Percentiles rank a stretch among this genome's conserved stretches.
Evolutionary conservation across 2,888 invertebrate genomes (phyloP).

Genomic region (Zygothrica quintamaculata): DNA sequence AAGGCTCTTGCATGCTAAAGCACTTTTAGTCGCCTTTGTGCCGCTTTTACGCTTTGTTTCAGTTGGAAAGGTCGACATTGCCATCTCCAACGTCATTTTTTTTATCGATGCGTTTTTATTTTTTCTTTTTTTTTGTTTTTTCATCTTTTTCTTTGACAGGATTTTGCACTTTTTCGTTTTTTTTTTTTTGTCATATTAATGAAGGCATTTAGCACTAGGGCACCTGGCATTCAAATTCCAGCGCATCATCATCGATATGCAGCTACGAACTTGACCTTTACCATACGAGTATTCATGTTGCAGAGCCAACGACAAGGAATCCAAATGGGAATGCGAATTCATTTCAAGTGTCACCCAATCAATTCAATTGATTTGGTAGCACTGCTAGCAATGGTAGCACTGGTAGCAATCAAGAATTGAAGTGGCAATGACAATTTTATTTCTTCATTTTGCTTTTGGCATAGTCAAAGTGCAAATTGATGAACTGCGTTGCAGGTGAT

Average conservation of each 20-base stretch:
- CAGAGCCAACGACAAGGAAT: constrained; percentile 8
- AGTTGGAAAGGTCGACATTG: constrained; percentile 17
- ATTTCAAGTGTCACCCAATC: constrained; percentile 9
- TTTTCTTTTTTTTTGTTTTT: background rate
- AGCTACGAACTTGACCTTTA: constrained; percentile 22
- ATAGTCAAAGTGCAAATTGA: constrained; percentile 11
- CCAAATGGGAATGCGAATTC: constrained; percentile 17
- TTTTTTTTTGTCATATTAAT: constrained; percentile 46
- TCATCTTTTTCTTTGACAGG: background rate
- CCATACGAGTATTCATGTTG: background rate
- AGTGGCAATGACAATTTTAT: constrained; percentile 6
- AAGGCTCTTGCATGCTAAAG: constrained; percentile 48
- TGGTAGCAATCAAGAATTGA: constrained; percentile 17
- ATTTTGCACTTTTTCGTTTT: constrained; percentile 42
- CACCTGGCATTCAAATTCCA: background rate
- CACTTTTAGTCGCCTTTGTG: constrained; percentile 65
- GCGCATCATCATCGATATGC: background rate
- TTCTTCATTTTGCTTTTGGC: too few species aligned
- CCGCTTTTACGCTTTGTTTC: constrained; percentile 45
- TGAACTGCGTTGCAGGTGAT: constrained; percentile 9
- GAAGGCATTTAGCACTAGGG: constrained; percentile 52
- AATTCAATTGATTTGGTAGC: constrained; percentile 30
- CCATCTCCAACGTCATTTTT: background rate
- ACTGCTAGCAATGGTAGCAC: background rate
- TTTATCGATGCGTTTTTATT: constrained; percentile 6